Evolutionary conservation across 2,888 invertebrate genomes (phyloP), one percentile per base, ranked within the genome.

Genomic region (Atethmia centrago): DNA sequence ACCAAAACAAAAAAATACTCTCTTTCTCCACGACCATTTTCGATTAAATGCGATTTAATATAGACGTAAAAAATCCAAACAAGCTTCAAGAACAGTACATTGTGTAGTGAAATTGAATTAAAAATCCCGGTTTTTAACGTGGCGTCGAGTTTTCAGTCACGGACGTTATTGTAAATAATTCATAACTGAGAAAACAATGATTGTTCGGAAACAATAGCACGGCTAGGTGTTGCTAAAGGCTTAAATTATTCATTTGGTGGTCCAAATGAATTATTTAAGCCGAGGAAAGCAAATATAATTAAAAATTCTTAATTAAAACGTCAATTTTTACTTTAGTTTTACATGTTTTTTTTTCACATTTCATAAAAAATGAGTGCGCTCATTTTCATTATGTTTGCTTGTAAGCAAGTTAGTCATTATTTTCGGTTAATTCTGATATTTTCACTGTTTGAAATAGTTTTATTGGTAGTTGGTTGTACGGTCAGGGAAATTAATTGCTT

Each of bases 231-330:
- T 65, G 56, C 40, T 59, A 69, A 19, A 42, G 59, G 49, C 36
- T 67, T 61, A 25, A 62, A 74, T 73, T 53, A 71, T 83, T 70
- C 61, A 78, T 75, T 72, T n/a, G 4, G n/a, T 40, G 42, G 62
- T 78, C n/a, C n/a, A n/a, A n/a, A n/a, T n/a, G n/a, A n/a, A n/a
- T n/a, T n/a, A n/a, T n/a, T n/a, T n/a, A n/a, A n/a, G n/a, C n/a
- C n/a, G n/a, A 78, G n/a, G 42, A 78, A 78, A 74, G 62, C 51
- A 75, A 84, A 80, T 71, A 53, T 73, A 77, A 77, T 83, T 75
- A 73, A 73, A 83, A 69, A 53, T 28, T 56, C 28, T 66, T 84
- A 74, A 80, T 80, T 70, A 63, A 75, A 79, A 61, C 31, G 55
- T 64, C 63, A 63, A 53, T 74, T 71, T n/a, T 85, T 53, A 53